Percentiles rank a stretch among this genome's conserved stretches.
Evolutionary conservation across 30 jellyfish, hydroid and myxozoan genomes (phyloP).

Genomic region (Chironex yamaguchii): DNA sequence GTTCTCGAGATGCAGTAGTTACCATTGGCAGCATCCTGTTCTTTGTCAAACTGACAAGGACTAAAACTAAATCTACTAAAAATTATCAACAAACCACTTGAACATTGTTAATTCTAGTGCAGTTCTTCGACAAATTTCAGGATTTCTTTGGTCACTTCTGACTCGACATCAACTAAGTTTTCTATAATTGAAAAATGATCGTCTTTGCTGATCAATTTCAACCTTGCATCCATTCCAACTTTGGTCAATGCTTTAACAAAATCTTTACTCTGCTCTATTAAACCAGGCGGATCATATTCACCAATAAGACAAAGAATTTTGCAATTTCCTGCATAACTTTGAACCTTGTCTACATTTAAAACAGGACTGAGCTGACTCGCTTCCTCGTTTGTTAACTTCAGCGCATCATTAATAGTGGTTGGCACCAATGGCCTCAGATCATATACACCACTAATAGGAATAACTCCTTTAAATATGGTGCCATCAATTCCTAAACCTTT

Average conservation of each 20-base stretch:
- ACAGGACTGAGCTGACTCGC: constrained; percentile 74
- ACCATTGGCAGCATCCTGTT: too few species aligned
- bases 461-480: constrained; percentile 31
- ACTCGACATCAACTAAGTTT: not conserved
- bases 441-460: constrained; percentile 70
- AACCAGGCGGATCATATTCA: constrained; percentile 76
- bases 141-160: not conserved
- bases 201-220: constrained; percentile 2
- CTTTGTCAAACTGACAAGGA: too few species aligned
- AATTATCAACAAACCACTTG: too few species aligned
- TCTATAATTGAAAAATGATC: constrained; percentile 45
- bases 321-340: constrained; percentile 8
- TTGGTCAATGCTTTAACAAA: constrained; percentile 14
- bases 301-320: constrained; percentile 46
- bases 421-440: constrained; percentile 69
- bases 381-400: constrained; percentile 47
- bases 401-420: constrained; percentile 68
- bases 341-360: constrained; percentile 4
- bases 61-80: too few species aligned
- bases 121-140: not conserved
- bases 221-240: constrained; percentile 22
- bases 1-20: too few species aligned
- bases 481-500: not conserved
- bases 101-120: too few species aligned
- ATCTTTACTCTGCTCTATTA: constrained; percentile 51